Conservation (phyloP, 2,888 invertebrate species). For the Heliconius cydno region DNA sequence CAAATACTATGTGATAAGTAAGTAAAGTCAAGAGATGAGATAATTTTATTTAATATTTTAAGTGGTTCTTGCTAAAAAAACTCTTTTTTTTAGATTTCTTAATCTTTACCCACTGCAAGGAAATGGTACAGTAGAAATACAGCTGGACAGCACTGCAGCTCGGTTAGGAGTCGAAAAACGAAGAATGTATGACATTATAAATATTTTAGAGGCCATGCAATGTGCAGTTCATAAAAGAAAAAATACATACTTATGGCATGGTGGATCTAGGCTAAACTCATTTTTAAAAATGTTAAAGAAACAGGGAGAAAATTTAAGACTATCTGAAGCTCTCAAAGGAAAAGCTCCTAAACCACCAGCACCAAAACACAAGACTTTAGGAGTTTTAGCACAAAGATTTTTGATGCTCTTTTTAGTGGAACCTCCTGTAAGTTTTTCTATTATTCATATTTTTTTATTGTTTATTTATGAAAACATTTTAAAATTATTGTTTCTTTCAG, state of each 20-base stretch:
- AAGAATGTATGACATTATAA: conserved; percentile 89
- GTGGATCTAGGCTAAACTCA: conserved; percentile 83
- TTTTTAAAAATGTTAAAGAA: conserved; percentile 85
- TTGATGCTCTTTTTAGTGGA: conserved; percentile 88
- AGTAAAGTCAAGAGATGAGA: conserved; percentile 41
- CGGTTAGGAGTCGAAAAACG: conserved; percentile 86
- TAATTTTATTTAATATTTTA: not conserved
- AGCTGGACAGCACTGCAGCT: conserved; percentile 85
- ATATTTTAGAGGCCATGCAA: conserved; percentile 88
- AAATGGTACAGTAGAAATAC: conserved; percentile 81
- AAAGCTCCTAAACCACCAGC: conserved; percentile 76
- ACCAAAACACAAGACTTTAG: conserved; percentile 86
- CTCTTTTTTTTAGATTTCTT: conserved; percentile 75
- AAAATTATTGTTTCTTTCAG: conserved; percentile 64
- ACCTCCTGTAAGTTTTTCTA: conserved; percentile 78
- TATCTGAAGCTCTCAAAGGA: conserved; percentile 80
- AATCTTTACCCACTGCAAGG: conserved; percentile 81
- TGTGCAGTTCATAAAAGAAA: conserved; percentile 86
- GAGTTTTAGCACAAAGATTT: conserved; percentile 87
- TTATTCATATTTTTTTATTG: not conserved
- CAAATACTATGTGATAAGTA: conserved; percentile 85
- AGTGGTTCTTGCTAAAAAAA: not conserved
- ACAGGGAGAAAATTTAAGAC: conserved; percentile 79
- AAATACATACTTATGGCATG: conserved; percentile 88
- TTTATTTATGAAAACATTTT: not conserved